Percentiles rank a stretch among this genome's conserved stretches.
phyloP scores from a whole-genome alignment of 2,888 invertebrate genomes.

The Macroteleia sp. region DNA sequence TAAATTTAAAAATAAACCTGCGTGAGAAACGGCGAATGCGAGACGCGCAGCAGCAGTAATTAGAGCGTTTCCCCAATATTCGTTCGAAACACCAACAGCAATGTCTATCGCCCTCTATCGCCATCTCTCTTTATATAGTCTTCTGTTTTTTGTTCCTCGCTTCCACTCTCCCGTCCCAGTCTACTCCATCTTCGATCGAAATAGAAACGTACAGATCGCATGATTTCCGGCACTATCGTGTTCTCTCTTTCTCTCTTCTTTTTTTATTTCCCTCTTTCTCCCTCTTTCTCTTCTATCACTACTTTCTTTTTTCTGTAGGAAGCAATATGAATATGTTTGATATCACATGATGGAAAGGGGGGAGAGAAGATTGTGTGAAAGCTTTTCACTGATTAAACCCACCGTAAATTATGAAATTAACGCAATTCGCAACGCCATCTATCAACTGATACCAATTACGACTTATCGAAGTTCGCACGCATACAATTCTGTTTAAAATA shows the following conservation, averaged over 20 bases:
- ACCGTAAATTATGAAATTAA: no score
- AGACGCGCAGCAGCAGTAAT: conserved; percentile 65
- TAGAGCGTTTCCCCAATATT: conserved; percentile 63
- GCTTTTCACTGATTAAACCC: no score
- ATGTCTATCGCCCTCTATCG: conserved; percentile 68
- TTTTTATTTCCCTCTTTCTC: conserved; percentile 11
- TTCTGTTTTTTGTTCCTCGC: conserved; percentile 59
- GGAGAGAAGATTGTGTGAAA: no score
- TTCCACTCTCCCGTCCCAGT: conserved; percentile 36
- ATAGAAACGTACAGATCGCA: conserved; percentile 66
- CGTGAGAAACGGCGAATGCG: conserved; percentile 65
- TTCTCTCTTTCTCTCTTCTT: background rate
- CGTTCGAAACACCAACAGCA: conserved; percentile 67
- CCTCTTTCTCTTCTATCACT: no score
- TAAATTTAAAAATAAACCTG: conserved; percentile 67
- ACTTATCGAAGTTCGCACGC: no score
- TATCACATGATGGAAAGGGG: no score
- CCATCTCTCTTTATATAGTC: conserved; percentile 68
- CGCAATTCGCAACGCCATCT: no score
- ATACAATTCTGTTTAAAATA: no score
- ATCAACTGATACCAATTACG: no score
- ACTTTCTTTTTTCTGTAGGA: no score
- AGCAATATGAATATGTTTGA: no score
- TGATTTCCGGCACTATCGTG: conserved; percentile 61
- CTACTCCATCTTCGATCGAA: conserved; percentile 61